Conservation (phyloP, 2,797 vertebrate species). For the Linurgus olivaceus region DNA sequence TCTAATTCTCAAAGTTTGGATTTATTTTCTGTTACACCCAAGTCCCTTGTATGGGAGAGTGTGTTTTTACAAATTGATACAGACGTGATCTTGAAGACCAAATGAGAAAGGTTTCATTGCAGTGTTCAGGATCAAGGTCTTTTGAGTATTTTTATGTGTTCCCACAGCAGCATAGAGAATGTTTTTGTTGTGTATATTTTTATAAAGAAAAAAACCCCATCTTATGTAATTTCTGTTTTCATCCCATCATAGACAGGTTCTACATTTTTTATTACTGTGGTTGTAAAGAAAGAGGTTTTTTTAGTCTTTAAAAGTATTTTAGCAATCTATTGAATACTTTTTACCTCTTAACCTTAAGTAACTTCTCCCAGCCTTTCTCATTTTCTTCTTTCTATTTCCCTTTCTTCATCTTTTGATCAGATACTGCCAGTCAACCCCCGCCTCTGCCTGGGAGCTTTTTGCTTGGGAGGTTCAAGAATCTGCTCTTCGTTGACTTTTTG, state of each 20-base stretch:
- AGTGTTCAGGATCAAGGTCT: neutral
- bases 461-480: neutral
- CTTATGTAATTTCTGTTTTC: neutral
- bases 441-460: neutral
- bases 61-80: neutral
- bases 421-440: neutral
- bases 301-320: neutral
- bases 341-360: neutral
- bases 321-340: neutral
- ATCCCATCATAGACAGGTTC: neutral
- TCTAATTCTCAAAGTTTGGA: slow-evolving; percentile 44
- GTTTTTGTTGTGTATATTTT: neutral
- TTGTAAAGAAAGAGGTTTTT: neutral
- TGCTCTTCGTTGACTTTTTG: neutral
- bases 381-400: neutral
- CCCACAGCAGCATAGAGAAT: neutral
- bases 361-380: neutral
- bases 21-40: slow-evolving; percentile 32
- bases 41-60: neutral
- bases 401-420: neutral
- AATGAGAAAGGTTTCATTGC: neutral
- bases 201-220: neutral
- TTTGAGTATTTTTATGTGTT: neutral
- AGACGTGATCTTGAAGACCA: neutral
- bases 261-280: neutral